Evolutionary conservation across 2,797 vertebrate genomes (phyloP), one percentile per base, ranked within the genome.

Genomic region (Nyctibius grandis): DNA sequence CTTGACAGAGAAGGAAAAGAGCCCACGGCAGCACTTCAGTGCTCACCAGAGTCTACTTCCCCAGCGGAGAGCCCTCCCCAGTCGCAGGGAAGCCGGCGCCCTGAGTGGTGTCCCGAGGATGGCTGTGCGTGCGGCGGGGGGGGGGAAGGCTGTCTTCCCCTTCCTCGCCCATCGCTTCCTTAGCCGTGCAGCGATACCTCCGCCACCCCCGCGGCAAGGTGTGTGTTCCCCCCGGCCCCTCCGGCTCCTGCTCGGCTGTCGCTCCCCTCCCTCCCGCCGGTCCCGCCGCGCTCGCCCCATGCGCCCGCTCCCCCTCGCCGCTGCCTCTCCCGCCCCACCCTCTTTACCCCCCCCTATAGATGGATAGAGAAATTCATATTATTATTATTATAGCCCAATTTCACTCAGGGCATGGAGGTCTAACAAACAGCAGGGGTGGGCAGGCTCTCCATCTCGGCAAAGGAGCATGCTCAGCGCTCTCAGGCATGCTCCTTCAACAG

Each of bases 391-490:
- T 6, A 94, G 56, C 44, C 76, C 23, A 60, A 21, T 59, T 26
- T n/a, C 5, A 4, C 36, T 59, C n/a, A 19, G 31, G 57, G 59
- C 48, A 9, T 54, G 69, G 42, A 34, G 9, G 12, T 22, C 56
- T 31, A 51, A 48, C 56, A 65, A 51, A 48, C 56, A 65, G 86
- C 81, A 50, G 87, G 38, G 77, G 84, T 45, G 60, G 81, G 85
- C 67, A 64, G 36, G 26, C 53, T 59, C 70, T 68, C 40, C 34
- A 18, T 70, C 69, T 34, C 83, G 12, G 69, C 76, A 53, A 91
- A 90, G 64, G 77, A 92, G 91, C 95, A 95, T 93, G 95, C 96
- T 93, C 93, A 16, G 29, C 60, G 44, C 50, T 86, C 76, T 54
- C 76, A 44, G 74, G 61, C 94, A 94, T 91, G 87, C 86, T 93